Evolutionary conservation across 2,113 vertebrate genomes (phyloP), one percentile per base, ranked within the genome.

Genomic region (Actenoides lindsayi): DNA sequence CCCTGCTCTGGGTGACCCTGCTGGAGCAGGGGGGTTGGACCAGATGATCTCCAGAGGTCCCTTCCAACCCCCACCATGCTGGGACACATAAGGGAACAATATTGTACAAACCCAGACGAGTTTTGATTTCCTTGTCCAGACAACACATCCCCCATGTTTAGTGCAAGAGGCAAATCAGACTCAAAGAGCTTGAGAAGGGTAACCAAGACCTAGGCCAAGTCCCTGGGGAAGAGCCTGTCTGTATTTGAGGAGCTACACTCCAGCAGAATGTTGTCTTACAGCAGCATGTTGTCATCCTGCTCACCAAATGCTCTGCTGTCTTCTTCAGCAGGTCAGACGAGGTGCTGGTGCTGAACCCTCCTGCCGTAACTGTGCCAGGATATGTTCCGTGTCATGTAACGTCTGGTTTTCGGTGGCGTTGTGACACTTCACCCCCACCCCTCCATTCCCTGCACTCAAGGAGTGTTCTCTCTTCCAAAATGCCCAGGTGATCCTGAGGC

Each of bases 221-320:
- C 39, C 37, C 12, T 7, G 10, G 42, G 48, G 42, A 62, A 30
- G 28, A 56, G 21, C 13, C 65, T 42, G 6, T 0, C 81, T 80
- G 46, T 33, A 19, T 35, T 67, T 75, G 42, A 35, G 54, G n/a
- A 70, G n/a, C n/a, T 46, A 48, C 1, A 24, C 27, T 28, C 3
- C 46, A 24, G 75, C 30, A 16, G 31, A 1, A 7, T 1, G 16
- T 3, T 2, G 24, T 59, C 54, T 50, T 5, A 6, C 42, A 41
- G 4, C 4, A 2, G 16, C 5, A 16, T 2, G 3, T 5, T 14
- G 31, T 42, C 31, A 57, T 64, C 31, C 79, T 57, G 81, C 77
- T 33, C 16, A 0, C 39, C 6, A 9, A 4, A 39, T 4, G 1
- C 31, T 51, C 19, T 0, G 53, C 27, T 2, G 7, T n/a, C 60